Base-by-base conservation (phyloP, 2,888 invertebrate genomes). In the Acrobasis repandana region DNA sequence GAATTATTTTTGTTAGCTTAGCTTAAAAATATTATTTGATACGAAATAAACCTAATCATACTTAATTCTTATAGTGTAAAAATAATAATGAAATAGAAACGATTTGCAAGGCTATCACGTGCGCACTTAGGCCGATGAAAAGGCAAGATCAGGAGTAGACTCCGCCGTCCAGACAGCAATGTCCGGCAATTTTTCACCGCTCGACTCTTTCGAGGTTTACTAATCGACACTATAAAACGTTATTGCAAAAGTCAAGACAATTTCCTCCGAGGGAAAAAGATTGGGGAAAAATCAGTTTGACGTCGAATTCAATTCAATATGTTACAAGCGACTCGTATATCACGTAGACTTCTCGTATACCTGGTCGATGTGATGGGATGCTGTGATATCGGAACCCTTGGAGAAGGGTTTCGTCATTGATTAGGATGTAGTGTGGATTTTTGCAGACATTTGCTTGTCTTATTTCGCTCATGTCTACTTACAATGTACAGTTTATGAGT, bases 141-240 rank as follows among this genome's bases (percentile, higher is more conserved):
- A 50, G 11, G 47, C n/a, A 20, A 15, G 33, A 38, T 48, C 54
- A 18, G 36, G 36, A 15, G 16, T 9, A 14, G 8, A 60, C 58
- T 60, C 54, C 50, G 48, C 15, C 18, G 6, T 15, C 20, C 52
- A 28, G 51, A 60, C 14, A 51, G 60, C 43, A 61, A 50, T 54
- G 38, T 50, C 52, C 14, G 16, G 56, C 51, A 56, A 51, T 57
- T 51, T 63, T 51, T 52, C 47, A 16, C 34, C 50, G 58, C 33
- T 33, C 33, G 18, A 47, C 46, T 34, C 11, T 63, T 64, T 57
- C 52, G 56, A 57, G 61, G 56, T 57, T 59, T 18, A 52, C 57
- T 61, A 60, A 64, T 64, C 56, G 61, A 38, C 15, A 57, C 61
- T 57, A 58, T 51, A 56, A 61, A 61, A 11, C 9, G n/a, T n/a